Percentiles rank a stretch among this genome's conserved stretches.
Conservation (phyloP, 2,113 vertebrate species). For the Falco punctatus region DNA sequence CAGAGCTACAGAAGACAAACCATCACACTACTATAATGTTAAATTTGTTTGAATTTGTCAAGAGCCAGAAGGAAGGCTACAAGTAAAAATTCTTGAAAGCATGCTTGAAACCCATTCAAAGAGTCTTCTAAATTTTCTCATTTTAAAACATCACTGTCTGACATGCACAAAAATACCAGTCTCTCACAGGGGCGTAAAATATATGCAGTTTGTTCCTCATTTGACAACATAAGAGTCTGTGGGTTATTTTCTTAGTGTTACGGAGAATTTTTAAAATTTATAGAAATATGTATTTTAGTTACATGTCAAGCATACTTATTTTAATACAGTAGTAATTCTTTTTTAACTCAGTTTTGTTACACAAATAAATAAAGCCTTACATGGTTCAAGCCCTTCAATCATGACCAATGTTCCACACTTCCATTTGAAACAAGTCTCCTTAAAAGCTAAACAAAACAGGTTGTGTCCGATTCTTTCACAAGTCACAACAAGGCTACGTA, state of each 20-base stretch:
- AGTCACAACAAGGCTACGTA: neutral
- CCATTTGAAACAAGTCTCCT: neutral
- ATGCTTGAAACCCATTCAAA: neutral
- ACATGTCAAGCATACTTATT: neutral
- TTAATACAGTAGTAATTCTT: neutral
- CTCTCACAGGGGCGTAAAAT: neutral
- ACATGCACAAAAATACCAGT: neutral
- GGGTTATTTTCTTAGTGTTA: neutral
- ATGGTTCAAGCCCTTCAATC: neutral
- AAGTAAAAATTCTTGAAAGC: neutral
- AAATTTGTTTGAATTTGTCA: neutral
- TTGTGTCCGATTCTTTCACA: neutral
- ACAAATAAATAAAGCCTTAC: neutral
- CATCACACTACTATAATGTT: neutral
- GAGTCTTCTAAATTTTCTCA: neutral
- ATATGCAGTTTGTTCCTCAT: neutral
- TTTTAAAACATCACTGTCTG: neutral
- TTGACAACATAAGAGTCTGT: neutral
- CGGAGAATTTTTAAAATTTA: neutral
- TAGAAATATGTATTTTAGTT: neutral
- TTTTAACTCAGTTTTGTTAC: neutral
- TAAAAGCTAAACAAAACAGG: neutral
- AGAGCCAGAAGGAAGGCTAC: neutral
- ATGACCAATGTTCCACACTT: neutral
- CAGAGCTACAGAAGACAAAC: neutral